Percentiles rank a stretch among this genome's conserved stretches.
These are phyloP conservation scores for Calosoma granatense DNA, from an alignment of 1,140 invertebrate species.

Conservation along the genomic window DNA sequence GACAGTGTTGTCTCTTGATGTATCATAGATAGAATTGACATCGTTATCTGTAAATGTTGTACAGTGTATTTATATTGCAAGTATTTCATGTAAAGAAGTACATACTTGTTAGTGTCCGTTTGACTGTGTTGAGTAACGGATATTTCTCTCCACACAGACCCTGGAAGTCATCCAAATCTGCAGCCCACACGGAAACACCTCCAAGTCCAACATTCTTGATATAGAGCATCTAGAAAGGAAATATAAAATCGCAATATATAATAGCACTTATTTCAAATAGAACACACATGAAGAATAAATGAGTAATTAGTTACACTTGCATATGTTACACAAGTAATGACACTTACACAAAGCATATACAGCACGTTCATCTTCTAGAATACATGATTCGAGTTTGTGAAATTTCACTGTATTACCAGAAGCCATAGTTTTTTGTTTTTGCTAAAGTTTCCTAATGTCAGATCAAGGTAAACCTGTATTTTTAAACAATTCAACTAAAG, in stretches of 20 bases:
- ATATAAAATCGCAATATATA: constrained; percentile 11
- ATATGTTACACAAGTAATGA: neutral
- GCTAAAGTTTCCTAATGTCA: too few relatives aligned
- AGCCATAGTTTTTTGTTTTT: too few relatives aligned
- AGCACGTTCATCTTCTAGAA: too few relatives aligned
- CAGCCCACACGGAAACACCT: constrained; percentile 55
- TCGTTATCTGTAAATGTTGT: too few relatives aligned
- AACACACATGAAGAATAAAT: constrained; percentile 9
- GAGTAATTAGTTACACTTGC: neutral
- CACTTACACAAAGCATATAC: too few relatives aligned
- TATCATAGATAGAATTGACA: too few relatives aligned
- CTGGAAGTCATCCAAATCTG: constrained; percentile 58
- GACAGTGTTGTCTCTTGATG: too few relatives aligned
- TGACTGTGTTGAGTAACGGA: constrained; percentile 49
- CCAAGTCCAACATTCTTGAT: constrained; percentile 49
- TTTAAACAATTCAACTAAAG: too few relatives aligned
- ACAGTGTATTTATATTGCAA: too few relatives aligned
- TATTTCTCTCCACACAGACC: constrained; percentile 55
- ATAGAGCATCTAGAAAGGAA: constrained; percentile 45
- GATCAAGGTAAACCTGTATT: too few relatives aligned
- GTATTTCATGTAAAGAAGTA: constrained; percentile 35
- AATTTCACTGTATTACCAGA: too few relatives aligned
- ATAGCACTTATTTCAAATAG: neutral
- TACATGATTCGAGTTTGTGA: too few relatives aligned
- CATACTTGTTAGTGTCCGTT: constrained; percentile 43